phyloP scores from a whole-genome alignment of 2,888 invertebrate species.

The Conomelus anceps region DNA sequence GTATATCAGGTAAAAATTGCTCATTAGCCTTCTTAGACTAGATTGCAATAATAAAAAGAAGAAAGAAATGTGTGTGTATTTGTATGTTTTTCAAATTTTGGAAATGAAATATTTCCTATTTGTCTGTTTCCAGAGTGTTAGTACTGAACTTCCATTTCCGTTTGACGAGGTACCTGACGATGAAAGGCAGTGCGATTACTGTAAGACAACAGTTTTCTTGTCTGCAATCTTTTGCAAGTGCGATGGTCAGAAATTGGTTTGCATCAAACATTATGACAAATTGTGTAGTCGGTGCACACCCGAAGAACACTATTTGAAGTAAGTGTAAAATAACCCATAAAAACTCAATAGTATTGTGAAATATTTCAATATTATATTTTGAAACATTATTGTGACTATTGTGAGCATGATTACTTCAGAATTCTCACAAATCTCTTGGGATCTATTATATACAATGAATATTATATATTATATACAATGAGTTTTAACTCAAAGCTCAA shows the following conservation, averaged over 20 bases:
- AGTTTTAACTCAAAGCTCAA: too few species aligned
- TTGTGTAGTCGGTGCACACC: conserved; percentile 86
- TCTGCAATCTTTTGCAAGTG: conserved; percentile 89
- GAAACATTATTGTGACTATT: too few species aligned
- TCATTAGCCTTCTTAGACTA: too few species aligned
- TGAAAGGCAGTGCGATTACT: conserved; percentile 85
- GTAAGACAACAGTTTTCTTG: conserved; percentile 96
- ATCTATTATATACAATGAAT: too few species aligned
- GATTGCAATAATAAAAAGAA: too few species aligned
- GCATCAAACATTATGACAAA: conserved; percentile 76
- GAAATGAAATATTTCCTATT: conserved; percentile 46
- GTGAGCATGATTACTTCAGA: too few species aligned
- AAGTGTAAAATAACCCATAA: neutral
- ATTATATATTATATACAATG: too few species aligned
- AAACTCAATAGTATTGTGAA: too few species aligned
- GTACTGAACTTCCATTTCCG: conserved; percentile 80
- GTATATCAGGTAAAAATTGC: too few species aligned
- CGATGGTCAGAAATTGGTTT: conserved; percentile 64
- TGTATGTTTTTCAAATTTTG: conserved; percentile 39
- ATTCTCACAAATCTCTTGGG: too few species aligned
- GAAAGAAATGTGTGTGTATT: too few species aligned
- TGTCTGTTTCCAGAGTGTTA: conserved; percentile 45
- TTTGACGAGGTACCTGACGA: conserved; percentile 94
- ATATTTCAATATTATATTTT: too few species aligned
- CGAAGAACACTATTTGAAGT: conserved; percentile 57